phyloP scores from a whole-genome alignment of 2,797 vertebrate genomes.

The Rhabdophis nuchalis region DNA sequence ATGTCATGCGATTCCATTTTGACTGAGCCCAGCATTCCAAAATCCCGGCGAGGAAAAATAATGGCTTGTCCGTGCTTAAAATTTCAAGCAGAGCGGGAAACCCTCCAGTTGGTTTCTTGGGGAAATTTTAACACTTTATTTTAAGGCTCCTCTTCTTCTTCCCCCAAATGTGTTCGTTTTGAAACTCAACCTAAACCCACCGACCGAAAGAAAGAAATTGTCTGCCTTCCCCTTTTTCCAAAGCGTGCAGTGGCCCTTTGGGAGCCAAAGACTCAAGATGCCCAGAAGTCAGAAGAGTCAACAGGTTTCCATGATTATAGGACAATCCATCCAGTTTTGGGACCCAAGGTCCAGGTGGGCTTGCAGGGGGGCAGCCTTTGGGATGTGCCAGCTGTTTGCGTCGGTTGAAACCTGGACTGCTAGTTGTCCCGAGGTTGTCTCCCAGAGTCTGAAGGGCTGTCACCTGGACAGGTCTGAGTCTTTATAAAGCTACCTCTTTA shows the following conservation, averaged over 20 bases:
- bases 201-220: neutral
- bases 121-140: neutral
- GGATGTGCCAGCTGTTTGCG: too few relatives aligned
- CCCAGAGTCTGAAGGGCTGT: neutral
- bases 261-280: neutral
- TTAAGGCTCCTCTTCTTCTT: neutral
- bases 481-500: constrained; percentile 27
- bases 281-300: neutral
- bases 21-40: constrained; percentile 83
- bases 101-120: neutral
- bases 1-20: constrained; percentile 86
- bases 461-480: neutral
- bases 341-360: neutral
- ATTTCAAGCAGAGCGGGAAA: neutral
- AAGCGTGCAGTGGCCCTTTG: neutral
- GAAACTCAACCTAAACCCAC: neutral
- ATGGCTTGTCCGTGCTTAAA: neutral
- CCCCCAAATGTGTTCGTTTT: neutral
- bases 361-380: neutral
- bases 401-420: neutral
- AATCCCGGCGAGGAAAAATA: neutral
- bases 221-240: neutral
- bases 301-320: constrained; percentile 4
- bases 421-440: neutral
- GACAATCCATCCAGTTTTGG: neutral